Evolutionary conservation across 2,888 invertebrate genomes (phyloP), one percentile per base, ranked within the genome.

Genomic region (Artemia sinica): DNA sequence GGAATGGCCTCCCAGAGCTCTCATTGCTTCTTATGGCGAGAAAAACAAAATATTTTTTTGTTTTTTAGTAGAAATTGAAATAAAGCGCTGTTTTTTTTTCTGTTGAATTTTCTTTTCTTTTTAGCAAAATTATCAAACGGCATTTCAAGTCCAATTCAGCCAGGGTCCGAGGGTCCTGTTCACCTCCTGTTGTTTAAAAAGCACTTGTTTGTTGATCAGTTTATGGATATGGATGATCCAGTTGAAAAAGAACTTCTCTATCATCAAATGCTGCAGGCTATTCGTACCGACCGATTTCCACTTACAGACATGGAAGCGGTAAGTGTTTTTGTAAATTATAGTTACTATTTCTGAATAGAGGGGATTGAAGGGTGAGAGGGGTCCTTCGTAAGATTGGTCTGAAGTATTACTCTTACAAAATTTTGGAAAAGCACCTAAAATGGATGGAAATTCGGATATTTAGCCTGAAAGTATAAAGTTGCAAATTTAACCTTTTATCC

Each of bases 261-360:
- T 78, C 92, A 94, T 80, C 95, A 95, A 79, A 88, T 93, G 68
- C 80, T 95, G 71, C 91, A 93, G 76, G 88, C 91, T 73, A 84
- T 95, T 71, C 84, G 93, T 69, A 89, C 90, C 73, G 93, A 94
- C 80, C 83, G 91, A 49, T 89, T 92, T 77, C 95, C 94, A 1
- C 87, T 95, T 67, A 89, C 91, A 67, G 91, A 91, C 75, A 90
- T 91, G 77, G 94, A 95, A 81, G 94, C 94, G 71, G 91, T 91
- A 77, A 85, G 87, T 84, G 67, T 50, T 28, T 58, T 69, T 9
- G 28, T 28, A 28, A 28, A 28, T 28, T 4, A 28, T 28, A 28
- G 28, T 28, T 28, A 28, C 1, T 28, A 28, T 28, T 28, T 28
- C 28, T 28, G 28, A 28, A 28, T 28, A 28, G 28, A 4, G 28